phyloP scores from a whole-genome alignment of 2,888 invertebrate genomes.

The Folsomia candida region DNA sequence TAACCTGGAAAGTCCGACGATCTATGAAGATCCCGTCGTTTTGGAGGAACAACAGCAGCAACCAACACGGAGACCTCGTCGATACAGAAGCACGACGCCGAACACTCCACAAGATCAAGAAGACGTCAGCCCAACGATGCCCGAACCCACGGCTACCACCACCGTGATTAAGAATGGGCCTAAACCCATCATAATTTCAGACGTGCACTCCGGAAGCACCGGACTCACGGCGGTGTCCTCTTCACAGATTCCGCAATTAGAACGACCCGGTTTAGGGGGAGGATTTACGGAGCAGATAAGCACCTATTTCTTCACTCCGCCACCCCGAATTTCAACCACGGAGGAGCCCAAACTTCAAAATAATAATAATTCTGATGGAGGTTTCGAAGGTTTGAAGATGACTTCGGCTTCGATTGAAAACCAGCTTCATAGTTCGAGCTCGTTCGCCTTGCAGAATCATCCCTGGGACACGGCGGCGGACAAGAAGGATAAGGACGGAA shows the following conservation, averaged over 20 bases:
- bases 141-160: background rate
- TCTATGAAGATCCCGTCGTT: background rate
- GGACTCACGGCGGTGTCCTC: conserved; percentile 18
- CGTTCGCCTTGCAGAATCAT: background rate
- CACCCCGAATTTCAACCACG: conserved; percentile 14
- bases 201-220: conserved; percentile 21
- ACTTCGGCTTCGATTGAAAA: no score
- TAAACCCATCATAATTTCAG: conserved; percentile 39
- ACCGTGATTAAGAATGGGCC: conserved; percentile 36
- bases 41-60: background rate
- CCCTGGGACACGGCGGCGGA: background rate
- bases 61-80: background rate
- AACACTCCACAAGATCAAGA: background rate
- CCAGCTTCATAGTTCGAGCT: background rate
- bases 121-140: background rate
- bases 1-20: background rate
- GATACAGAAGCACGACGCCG: conserved; percentile 38
- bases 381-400: background rate
- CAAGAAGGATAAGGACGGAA: no score
- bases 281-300: conserved; percentile 44
- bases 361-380: no score
- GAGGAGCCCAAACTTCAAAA: background rate
- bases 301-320: conserved; percentile 36
- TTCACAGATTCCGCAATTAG: conserved; percentile 37
- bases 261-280: conserved; percentile 33